phyloP scores from a whole-genome alignment of 2,797 vertebrate species.

The Borostomias antarcticus region DNA sequence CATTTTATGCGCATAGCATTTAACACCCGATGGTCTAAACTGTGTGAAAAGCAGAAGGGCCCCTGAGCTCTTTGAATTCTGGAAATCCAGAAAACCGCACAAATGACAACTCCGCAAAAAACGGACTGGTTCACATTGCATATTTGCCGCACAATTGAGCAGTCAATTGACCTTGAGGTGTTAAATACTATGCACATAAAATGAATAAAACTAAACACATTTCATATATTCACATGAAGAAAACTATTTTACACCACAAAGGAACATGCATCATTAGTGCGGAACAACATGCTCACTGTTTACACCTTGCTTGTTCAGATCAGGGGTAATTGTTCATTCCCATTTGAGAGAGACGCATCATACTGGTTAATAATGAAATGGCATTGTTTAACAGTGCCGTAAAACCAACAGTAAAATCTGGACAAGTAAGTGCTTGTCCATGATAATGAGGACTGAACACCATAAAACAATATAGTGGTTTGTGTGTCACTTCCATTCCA shows the following conservation, averaged over 20 bases:
- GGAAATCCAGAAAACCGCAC: too few relatives aligned
- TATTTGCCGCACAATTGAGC: conserved; percentile 4
- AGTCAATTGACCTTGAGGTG: conserved; percentile 28
- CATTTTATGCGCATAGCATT: too few relatives aligned
- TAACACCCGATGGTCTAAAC: too few relatives aligned
- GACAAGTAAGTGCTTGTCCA: conserved; percentile 27
- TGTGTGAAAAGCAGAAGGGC: not conserved
- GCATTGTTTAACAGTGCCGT: conserved; percentile 21
- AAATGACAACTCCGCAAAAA: not conserved
- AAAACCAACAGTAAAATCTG: conserved; percentile 29
- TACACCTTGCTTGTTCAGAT: conserved; percentile 18
- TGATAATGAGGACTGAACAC: conserved; percentile 17
- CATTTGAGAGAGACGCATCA: conserved; percentile 24
- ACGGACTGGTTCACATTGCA: not conserved
- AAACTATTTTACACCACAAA: conserved; percentile 25
- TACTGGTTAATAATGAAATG: conserved; percentile 34
- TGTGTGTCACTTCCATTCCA: conserved; percentile 37
- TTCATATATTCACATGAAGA: conserved; percentile 31
- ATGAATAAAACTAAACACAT: conserved; percentile 8
- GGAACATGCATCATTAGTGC: too few relatives aligned
- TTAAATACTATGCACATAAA: conserved; percentile 33
- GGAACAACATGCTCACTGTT: conserved; percentile 26
- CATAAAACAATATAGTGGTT: conserved; percentile 28
- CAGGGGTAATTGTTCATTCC: not conserved
- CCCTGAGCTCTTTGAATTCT: not conserved